Evolutionary conservation across 1,140 invertebrate species (phyloP), one percentile per base, ranked within the genome.

Genomic region (Hyles euphorbiae): DNA sequence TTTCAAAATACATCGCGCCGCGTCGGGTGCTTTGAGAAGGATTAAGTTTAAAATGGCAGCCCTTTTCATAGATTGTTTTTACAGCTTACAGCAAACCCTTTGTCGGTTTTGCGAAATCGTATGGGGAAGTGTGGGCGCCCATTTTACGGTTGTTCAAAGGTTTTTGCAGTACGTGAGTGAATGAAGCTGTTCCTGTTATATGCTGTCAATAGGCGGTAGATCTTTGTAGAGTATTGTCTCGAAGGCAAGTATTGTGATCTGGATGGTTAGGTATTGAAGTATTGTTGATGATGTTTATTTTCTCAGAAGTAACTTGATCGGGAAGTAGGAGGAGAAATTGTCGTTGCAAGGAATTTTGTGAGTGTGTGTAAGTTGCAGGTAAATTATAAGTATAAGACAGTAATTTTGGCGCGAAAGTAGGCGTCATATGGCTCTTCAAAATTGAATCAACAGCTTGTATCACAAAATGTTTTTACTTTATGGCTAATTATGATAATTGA

Each of bases 21-120:
- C 34, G 69, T 75, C 81, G 81, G 78, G 62, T 67, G 70, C 76
- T 80, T 83, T 82, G 76, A 75, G 75, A 73, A 72, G 85, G 85
- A 85, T 88, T 88, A 85, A 63, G 66, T 77, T 74, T 58, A 65
- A 61, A 60, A 32, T 43, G 11, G 63, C 63, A 54, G 65, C 72
- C 63, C 76, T 81, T 79, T 76, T 62, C 65, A 6, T 8, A 67
- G 77, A 81, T 88, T 88, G 83, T 88, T 88, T 88, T 87, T 88
- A 88, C 85, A 88, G 85, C 83, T 80, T 83, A 75, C 65, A 53
- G 60, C 65, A 22, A 74, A 75, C 72, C 77, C 78, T 88, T 88
- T 86, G 81, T 85, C 83, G 83, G 80, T 72, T 80, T 54, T 71
- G 67, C 66, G 68, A 68, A 72, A 63, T 68, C 63, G 68, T 67